Conservation (phyloP, 2,888 invertebrate species). For the Mesorhabditis spiculigera region DNA sequence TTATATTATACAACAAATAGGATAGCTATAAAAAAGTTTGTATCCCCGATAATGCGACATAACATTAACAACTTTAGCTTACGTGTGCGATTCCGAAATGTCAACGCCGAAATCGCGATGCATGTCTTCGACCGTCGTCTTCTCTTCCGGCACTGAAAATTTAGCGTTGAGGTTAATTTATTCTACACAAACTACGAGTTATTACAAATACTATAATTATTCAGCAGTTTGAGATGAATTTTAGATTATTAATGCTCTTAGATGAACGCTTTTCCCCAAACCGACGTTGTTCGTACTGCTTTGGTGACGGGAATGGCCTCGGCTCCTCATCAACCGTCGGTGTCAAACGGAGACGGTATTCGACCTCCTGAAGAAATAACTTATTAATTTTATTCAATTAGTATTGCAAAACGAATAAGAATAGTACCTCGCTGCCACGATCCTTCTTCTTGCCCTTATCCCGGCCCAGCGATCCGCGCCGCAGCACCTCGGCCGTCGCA, state of each 20-base stretch:
- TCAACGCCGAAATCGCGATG: slow-evolving; percentile 52
- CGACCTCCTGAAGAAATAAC: slow-evolving; percentile 35
- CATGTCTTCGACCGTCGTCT: slow-evolving; percentile 46
- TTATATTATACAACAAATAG: too few species aligned
- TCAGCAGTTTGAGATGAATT: not conserved
- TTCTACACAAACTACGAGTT: too few species aligned
- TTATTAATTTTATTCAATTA: not conserved
- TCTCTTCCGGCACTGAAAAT: slow-evolving; percentile 41
- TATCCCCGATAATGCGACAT: too few species aligned
- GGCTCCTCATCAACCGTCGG: slow-evolving; percentile 47
- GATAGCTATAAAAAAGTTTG: not conserved
- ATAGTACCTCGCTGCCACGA: slow-evolving; percentile 16
- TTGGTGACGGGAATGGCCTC: slow-evolving; percentile 19
- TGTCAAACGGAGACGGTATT: slow-evolving; percentile 51
- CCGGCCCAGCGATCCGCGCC: slow-evolving; percentile 33
- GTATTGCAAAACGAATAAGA: not conserved
- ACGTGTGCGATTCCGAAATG: slow-evolving; percentile 48
- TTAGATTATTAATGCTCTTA: too few species aligned
- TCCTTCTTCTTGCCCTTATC: slow-evolving; percentile 37
- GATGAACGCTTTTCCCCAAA: too few species aligned
- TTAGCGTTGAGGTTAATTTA: too few species aligned
- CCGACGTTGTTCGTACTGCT: slow-evolving; percentile 9
- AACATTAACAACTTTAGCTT: slow-evolving; percentile 6
- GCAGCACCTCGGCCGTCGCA: slow-evolving; percentile 55
- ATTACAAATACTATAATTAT: too few species aligned